A percentile compares a stretch with the other conserved stretches of the same genome.
phyloP scores from a whole-genome alignment of 2,797 vertebrate species.

The Nyctibius grandis region DNA sequence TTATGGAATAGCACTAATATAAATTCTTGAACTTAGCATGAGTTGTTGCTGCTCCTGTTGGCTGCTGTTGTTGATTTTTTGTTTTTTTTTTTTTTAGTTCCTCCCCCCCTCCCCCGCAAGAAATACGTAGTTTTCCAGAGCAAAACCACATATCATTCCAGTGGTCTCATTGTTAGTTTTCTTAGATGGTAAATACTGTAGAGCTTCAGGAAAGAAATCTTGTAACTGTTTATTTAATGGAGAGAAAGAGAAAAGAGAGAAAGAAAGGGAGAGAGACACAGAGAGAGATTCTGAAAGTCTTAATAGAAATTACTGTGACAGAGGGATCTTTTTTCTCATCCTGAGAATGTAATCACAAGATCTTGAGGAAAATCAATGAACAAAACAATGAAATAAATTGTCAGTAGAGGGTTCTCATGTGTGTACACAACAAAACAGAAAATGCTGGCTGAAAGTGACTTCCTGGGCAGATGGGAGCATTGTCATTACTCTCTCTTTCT shows the following conservation, averaged over 20 bases:
- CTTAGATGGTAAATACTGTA: background rate
- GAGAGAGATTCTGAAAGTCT: background rate
- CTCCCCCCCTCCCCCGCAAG: background rate
- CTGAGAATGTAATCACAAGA: background rate
- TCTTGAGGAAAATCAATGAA: conserved; percentile 5
- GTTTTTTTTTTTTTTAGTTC: background rate
- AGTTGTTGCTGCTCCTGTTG: background rate
- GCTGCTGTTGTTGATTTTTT: background rate
- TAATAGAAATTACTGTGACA: background rate
- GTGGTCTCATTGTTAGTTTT: background rate
- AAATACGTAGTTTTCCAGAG: background rate
- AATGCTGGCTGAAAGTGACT: background rate
- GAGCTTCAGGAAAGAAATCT: background rate
- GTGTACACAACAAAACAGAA: background rate
- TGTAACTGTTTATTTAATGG: background rate
- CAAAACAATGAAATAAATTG: background rate
- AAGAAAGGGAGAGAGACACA: background rate
- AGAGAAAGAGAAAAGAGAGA: background rate
- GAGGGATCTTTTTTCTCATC: background rate
- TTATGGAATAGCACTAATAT: background rate
- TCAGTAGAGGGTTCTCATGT: background rate
- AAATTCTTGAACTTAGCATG: background rate
- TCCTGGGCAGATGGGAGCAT: background rate
- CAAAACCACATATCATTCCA: background rate
- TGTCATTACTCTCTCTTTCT: background rate